A percentile compares a stretch with the other conserved stretches of the same genome.
These are phyloP conservation scores for Strigamia maritima DNA, from an alignment of 2,888 invertebrate species.

Conservation along the genomic window DNA sequence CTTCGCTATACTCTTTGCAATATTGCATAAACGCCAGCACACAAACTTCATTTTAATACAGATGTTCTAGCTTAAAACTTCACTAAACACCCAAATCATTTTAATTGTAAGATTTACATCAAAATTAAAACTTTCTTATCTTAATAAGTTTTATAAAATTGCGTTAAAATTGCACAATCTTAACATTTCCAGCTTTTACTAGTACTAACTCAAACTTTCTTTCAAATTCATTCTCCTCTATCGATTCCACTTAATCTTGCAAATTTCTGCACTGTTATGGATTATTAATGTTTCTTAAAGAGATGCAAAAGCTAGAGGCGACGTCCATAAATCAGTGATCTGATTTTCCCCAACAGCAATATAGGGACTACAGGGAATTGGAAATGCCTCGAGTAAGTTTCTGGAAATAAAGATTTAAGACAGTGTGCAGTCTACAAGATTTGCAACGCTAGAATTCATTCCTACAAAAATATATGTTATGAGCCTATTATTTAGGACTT, in stretches of 20 bases:
- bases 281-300: constrained; percentile 11
- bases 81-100: background rate
- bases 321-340: constrained; percentile 5
- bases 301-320: background rate
- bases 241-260: background rate
- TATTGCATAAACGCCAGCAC: background rate
- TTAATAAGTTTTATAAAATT: background rate
- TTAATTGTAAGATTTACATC: background rate
- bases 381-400: background rate
- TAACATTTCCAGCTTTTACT: background rate
- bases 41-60: background rate
- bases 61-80: background rate
- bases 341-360: background rate
- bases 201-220: background rate
- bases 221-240: background rate
- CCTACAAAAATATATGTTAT: background rate
- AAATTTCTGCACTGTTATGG: background rate
- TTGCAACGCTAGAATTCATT: background rate
- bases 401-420: background rate
- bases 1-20: background rate
- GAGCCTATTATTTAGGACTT: background rate
- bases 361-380: background rate
- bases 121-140: background rate
- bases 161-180: background rate
- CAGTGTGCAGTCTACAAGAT: background rate